These are phyloP conservation scores for Vimba vimba DNA, from an alignment of 2,113 vertebrate species.

Conservation along the genomic window DNA sequence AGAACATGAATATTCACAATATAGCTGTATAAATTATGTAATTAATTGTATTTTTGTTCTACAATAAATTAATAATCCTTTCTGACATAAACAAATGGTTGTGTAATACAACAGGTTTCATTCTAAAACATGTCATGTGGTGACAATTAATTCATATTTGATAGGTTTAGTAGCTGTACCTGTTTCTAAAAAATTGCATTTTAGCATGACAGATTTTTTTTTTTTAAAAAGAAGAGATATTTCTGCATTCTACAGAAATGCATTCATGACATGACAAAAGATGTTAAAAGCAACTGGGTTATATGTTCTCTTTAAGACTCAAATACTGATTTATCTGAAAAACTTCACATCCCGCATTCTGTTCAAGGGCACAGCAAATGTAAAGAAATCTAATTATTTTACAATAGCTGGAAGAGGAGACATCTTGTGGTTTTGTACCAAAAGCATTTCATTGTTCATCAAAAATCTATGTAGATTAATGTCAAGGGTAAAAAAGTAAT, in stretches of 20 bases:
- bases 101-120: too few species aligned
- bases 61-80: not conserved
- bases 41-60: not conserved
- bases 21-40: not conserved
- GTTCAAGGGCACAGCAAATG: constrained; percentile 27
- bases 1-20: not conserved
- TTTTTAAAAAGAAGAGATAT: not conserved
- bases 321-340: not conserved
- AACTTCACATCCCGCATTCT: not conserved
- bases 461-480: not conserved
- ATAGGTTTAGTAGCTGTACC: too few species aligned
- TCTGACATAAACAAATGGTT: not conserved
- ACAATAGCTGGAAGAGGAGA: not conserved
- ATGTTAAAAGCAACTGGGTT: not conserved
- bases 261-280: not conserved
- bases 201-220: too few species aligned
- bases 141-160: too few species aligned
- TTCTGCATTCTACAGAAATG: not conserved
- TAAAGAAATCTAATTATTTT: not conserved
- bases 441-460: not conserved
- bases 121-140: too few species aligned
- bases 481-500: constrained; percentile 44
- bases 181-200: too few species aligned
- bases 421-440: not conserved
- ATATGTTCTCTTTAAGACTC: not conserved